These are phyloP conservation scores for Agonopterix alstromeriana DNA, from an alignment of 2,888 invertebrate species.

Conservation along the genomic window DNA sequence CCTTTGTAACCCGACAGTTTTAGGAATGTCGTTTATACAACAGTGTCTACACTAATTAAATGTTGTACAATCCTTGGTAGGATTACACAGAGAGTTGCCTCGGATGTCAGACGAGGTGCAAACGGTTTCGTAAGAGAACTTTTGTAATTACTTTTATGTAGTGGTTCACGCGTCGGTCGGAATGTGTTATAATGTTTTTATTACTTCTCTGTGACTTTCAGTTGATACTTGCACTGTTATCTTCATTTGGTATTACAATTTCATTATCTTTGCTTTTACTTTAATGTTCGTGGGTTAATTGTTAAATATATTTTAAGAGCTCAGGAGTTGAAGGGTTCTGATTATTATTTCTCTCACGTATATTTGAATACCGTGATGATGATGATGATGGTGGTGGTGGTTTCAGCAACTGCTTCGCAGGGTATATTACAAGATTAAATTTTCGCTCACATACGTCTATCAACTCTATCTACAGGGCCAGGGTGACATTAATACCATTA, in stretches of 20 bases:
- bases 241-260: background rate
- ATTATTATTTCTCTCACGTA: too few species aligned
- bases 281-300: background rate
- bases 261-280: background rate
- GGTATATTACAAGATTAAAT: too few species aligned
- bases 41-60: conserved; percentile 38
- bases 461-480: too few species aligned
- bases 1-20: conserved; percentile 25
- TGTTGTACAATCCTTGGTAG: conserved; percentile 16
- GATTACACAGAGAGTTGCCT: conserved; percentile 12
- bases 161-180: conserved; percentile 12
- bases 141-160: conserved; percentile 37
- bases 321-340: too few species aligned
- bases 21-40: conserved; percentile 25
- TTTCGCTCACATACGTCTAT: too few species aligned
- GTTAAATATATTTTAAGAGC: background rate
- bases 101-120: conserved; percentile 14
- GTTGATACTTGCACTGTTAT: too few species aligned
- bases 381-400: too few species aligned
- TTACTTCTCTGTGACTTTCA: background rate
- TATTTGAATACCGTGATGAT: too few species aligned
- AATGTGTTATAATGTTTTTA: conserved; percentile 5
- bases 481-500: too few species aligned
- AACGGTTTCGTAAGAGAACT: conserved; percentile 26
- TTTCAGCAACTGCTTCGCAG: too few species aligned